A percentile compares a stretch with the other conserved stretches of the same genome.
phyloP scores from a whole-genome alignment of 2,888 invertebrate genomes.

The Agrochola lota region DNA sequence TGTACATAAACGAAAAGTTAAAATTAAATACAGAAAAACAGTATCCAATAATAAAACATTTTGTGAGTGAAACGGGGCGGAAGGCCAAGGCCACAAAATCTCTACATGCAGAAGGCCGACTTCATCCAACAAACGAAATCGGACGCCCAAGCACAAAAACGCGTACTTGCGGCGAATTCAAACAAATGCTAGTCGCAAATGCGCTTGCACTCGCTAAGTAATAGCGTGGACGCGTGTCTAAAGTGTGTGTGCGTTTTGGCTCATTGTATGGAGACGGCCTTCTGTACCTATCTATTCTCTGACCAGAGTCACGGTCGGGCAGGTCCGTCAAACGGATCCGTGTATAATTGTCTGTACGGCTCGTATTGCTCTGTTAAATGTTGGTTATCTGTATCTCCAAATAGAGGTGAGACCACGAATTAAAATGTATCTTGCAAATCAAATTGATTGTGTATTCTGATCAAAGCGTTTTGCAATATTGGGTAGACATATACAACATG shows the following conservation, averaged over 20 bases:
- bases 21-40: conserved; percentile 8
- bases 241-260: neutral
- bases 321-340: conserved; percentile 12
- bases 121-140: neutral
- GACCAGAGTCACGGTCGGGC: neutral
- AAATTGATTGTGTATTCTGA: neutral
- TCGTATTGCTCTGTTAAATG: conserved; percentile 13
- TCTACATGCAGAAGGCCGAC: neutral
- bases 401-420: neutral
- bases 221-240: neutral
- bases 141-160: neutral
- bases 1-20: neutral
- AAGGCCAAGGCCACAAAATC: neutral
- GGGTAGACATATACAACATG: too few relatives aligned
- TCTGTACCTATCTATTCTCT: neutral
- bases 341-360: conserved; percentile 12
- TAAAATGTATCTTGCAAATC: neutral
- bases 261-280: neutral
- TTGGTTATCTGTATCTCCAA: neutral
- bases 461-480: conserved; percentile 3
- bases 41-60: conserved; percentile 18
- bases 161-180: too few relatives aligned
- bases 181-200: neutral
- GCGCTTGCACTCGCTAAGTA: neutral
- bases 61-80: conserved; percentile 20